These are phyloP conservation scores for Limenitis camilla DNA, from an alignment of 2,888 invertebrate genomes.

Conservation along the genomic window DNA sequence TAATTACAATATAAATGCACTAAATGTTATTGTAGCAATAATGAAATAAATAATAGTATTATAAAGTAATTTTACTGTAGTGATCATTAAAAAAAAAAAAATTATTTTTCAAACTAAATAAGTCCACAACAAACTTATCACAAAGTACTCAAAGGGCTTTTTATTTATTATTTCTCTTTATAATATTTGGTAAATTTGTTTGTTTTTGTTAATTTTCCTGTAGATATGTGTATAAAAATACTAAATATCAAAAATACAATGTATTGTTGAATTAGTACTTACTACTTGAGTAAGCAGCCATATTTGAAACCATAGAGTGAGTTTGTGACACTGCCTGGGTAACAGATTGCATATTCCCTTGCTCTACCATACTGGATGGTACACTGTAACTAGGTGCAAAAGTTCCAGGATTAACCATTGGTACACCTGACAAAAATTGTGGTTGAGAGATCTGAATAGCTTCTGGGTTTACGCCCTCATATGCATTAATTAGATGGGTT, in stretches of 20 bases:
- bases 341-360: constrained; percentile 25
- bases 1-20: no score
- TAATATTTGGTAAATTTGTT: no score
- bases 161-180: no score
- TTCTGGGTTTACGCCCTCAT: constrained; percentile 35
- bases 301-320: constrained; percentile 62
- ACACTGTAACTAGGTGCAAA: constrained; percentile 30
- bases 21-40: no score
- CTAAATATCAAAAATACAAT: neutral
- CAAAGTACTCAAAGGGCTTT: no score
- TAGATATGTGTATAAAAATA: neutral
- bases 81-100: no score
- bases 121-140: no score
- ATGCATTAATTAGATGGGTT: constrained; percentile 38
- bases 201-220: constrained; percentile 7
- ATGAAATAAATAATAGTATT: no score
- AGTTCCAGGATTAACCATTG: constrained; percentile 64
- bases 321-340: constrained; percentile 43
- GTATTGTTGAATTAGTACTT: constrained; percentile 36
- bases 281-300: constrained; percentile 69
- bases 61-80: no score
- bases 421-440: constrained; percentile 68
- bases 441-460: constrained; percentile 42
- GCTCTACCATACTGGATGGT: constrained; percentile 26
- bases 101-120: no score